Evolutionary conservation across 2,113 vertebrate genomes (phyloP), one percentile per base, ranked within the genome.

Genomic region (Pontoporia blainvillei): DNA sequence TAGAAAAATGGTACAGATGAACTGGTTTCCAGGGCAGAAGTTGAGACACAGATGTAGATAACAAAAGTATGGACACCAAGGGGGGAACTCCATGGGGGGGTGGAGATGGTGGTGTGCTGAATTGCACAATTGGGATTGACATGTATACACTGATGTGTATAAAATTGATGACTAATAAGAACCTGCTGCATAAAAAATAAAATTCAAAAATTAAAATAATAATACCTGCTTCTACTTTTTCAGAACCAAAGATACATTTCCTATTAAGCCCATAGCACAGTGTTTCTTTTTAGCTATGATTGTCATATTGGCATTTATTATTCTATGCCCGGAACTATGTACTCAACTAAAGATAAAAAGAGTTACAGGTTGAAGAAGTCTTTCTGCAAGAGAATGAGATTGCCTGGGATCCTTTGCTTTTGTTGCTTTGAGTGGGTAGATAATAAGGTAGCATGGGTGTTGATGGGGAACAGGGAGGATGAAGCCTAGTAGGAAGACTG

Each of bases 361-460:
- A 61, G 13, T 20, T 36, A 21, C 9, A 93, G n/a, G 34, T 34
- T 81, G 72, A 96, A 89, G 62, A 81, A 75, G n/a, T 73, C 62
- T 76, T n/a, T 81, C 14, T 34, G 11, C 20, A 90, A 34, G 7
- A 66, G 6, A 34, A 8, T 54, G 18, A 13, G 13, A 34, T 75
- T 46, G 1, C n/a, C 69, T 12, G 31, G 18, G n/a, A 11, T 78
- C 6, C 34, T 34, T 14, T 72, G 21, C 66, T 64, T 72, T 41
- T 49, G n/a, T 88, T 96, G n/a, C 18, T 92, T 85, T 46, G 23
- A 39, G n/a, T 76, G 18, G 52, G 10, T 64, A 1, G 10, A 8
- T n/a, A 54, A 79, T 31, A 62, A 54, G 20, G 3, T 66, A 69
- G 49, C 41, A 31, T 18, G 57, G 57, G 29, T 49, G 14, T 66